Evolutionary conservation across 2,113 vertebrate species (phyloP).

Genomic region (Columba janthina): DNA sequence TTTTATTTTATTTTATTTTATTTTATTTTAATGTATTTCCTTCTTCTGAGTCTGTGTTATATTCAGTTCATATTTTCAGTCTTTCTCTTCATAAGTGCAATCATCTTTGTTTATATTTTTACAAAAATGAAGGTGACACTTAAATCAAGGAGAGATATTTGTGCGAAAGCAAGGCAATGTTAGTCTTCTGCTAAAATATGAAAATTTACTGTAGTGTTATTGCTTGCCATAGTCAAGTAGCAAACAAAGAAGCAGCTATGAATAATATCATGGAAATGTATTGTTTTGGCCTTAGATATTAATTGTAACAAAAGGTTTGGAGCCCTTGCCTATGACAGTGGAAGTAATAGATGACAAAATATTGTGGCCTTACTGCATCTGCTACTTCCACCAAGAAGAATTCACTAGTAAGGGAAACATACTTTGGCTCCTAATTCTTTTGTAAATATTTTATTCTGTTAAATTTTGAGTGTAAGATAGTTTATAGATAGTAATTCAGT

Average conservation of each 20-base stretch:
- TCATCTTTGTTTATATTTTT: background rate
- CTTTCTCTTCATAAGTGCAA: background rate
- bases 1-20: background rate
- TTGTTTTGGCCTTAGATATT: background rate
- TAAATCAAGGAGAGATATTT: background rate
- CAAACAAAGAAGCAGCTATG: background rate
- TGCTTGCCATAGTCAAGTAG: background rate
- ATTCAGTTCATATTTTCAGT: background rate
- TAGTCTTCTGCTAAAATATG: background rate
- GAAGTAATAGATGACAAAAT: background rate
- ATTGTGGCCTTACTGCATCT: background rate
- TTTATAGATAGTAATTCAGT: background rate
- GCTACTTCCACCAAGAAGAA: background rate
- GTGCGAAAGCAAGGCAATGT: background rate
- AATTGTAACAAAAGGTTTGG: background rate
- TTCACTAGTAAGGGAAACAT: background rate
- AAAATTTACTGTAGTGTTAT: background rate
- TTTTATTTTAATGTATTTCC: background rate
- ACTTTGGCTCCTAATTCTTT: background rate
- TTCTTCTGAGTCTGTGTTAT: background rate
- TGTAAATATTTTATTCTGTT: background rate
- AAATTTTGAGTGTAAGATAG: background rate
- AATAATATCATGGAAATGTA: background rate
- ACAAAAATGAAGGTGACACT: background rate
- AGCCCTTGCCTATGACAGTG: background rate